Conservation (phyloP, 2,888 invertebrate species). For the Congeria kusceri region DNA sequence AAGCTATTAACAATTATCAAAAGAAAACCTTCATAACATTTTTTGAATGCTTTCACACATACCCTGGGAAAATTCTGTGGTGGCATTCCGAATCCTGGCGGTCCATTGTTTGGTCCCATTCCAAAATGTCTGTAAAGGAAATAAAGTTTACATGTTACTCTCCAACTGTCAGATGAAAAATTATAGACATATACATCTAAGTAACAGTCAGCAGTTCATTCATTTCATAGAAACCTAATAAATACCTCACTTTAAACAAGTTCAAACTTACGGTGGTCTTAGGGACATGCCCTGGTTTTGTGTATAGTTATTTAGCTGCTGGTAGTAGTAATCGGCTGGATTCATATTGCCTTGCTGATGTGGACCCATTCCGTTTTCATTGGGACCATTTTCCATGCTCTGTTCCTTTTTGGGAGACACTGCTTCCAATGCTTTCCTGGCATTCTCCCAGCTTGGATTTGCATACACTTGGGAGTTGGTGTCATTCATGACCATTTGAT, state of each 20-base stretch:
- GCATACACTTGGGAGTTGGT: conserved; percentile 42
- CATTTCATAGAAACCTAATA: no score
- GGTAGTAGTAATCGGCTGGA: conserved; percentile 56
- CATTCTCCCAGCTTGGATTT: conserved; percentile 79
- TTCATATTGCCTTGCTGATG: background rate
- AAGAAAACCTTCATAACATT: no score
- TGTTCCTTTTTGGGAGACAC: conserved; percentile 60
- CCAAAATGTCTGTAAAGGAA: conserved; percentile 51
- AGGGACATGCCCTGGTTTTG: conserved; percentile 50
- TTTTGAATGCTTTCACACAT: background rate
- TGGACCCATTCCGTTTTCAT: conserved; percentile 5
- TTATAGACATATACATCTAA: no score
- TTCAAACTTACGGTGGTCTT: conserved; percentile 32
- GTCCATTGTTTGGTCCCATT: conserved; percentile 40
- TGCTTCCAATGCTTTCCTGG: conserved; percentile 79
- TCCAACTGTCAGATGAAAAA: no score
- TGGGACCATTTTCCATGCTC: conserved; percentile 21
- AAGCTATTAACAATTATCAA: no score
- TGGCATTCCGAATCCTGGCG: conserved; percentile 54
- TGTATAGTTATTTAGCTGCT: conserved; percentile 59
- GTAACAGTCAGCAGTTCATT: no score
- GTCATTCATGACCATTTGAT: conserved; percentile 21
- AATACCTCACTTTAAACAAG: no score
- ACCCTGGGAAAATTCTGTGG: conserved; percentile 27
- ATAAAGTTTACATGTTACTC: no score